These are phyloP conservation scores for Caenorhabditis drosophilae DNA, from an alignment of 2,888 invertebrate genomes.

Conservation along the genomic window DNA sequence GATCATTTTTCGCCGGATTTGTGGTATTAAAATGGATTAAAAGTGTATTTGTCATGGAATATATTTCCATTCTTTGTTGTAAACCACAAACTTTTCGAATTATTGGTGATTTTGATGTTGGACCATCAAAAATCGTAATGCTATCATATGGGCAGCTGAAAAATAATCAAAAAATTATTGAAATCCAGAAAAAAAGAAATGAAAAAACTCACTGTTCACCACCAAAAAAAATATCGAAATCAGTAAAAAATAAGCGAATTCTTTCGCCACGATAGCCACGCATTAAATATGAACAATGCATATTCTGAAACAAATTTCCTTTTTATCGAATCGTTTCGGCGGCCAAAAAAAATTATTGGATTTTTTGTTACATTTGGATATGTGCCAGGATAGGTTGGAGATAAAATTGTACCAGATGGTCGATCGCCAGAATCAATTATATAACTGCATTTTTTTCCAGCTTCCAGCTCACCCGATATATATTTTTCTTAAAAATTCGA, in stretches of 20 bases:
- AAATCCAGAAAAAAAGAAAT: not conserved
- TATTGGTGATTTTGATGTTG: constrained; percentile 81
- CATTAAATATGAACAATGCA: constrained; percentile 76
- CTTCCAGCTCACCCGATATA: constrained; percentile 55
- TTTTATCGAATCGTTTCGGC: not conserved
- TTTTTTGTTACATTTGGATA: constrained; percentile 77
- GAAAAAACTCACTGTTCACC: constrained; percentile 77
- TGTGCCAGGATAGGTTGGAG: constrained; percentile 97
- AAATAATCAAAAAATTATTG: constrained; percentile 41
- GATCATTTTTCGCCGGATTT: constrained; percentile 78
- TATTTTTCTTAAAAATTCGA: constrained; percentile 52
- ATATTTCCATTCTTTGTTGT: constrained; percentile 66
- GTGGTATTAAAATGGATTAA: constrained; percentile 69
- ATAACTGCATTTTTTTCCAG: constrained; percentile 54
- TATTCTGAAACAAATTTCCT: constrained; percentile 53
- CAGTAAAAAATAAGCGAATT: constrained; percentile 91
- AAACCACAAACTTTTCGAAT: constrained; percentile 68
- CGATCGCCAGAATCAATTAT: constrained; percentile 54
- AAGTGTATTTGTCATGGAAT: constrained; percentile 59
- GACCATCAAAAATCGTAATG: constrained; percentile 94
- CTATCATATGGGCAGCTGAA: constrained; percentile 96
- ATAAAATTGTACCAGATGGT: constrained; percentile 82
- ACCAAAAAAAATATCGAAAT: constrained; percentile 97
- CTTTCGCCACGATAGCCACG: constrained; percentile 87
- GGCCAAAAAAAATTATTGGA: not conserved